phyloP scores from a whole-genome alignment of 2,888 invertebrate genomes.

The Antheraea assamensis region DNA sequence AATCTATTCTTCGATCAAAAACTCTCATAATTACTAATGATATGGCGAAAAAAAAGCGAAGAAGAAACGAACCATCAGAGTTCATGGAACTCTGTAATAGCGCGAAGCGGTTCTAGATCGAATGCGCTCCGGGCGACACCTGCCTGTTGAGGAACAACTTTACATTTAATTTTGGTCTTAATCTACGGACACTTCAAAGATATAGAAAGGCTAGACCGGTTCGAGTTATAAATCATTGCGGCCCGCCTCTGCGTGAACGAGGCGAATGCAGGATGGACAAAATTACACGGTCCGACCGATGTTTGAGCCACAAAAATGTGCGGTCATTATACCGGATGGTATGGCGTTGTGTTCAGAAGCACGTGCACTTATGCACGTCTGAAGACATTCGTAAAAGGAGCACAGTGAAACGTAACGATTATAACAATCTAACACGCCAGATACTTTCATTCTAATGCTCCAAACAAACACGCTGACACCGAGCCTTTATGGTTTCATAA shows the following conservation, averaged over 20 bases:
- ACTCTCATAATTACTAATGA: too few species aligned
- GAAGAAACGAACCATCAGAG: not conserved
- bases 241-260: conserved; percentile 69
- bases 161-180: not conserved
- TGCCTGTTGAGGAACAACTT: not conserved
- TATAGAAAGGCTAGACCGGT: conserved; percentile 40
- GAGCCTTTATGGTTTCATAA: too few species aligned
- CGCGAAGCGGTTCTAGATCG: conserved; percentile 5
- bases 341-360: conserved; percentile 28
- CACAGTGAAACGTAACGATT: not conserved
- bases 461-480: too few species aligned
- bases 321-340: conserved; percentile 59
- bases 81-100: not conserved
- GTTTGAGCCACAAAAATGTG: conserved; percentile 57
- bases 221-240: conserved; percentile 59
- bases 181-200: conserved; percentile 2
- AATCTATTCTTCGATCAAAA: not conserved
- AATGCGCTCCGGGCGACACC: not conserved
- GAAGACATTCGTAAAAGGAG: not conserved
- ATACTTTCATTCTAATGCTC: not conserved
- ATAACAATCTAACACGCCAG: not conserved
- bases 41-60: not conserved
- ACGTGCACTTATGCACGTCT: conserved; percentile 39
- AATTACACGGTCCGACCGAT: conserved; percentile 67
- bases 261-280: conserved; percentile 69